phyloP scores from a whole-genome alignment of 2,888 invertebrate genomes.

The Lithodes maja region DNA sequence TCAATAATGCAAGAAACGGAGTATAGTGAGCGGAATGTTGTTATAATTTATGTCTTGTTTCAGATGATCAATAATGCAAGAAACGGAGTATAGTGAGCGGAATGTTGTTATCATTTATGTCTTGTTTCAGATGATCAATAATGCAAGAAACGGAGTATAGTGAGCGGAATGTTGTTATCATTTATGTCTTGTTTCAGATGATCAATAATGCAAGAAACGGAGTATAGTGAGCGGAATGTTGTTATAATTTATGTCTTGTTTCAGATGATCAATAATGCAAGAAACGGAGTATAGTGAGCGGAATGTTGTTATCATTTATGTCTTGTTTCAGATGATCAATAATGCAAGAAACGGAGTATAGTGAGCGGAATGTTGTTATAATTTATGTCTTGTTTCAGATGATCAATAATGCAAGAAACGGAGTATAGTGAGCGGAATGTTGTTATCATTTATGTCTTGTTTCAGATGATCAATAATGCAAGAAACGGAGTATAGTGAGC shows the following conservation, averaged over 20 bases:
- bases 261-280: constrained; percentile 97
- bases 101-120: too few relatives aligned
- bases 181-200: constrained; percentile 78
- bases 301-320: too few relatives aligned
- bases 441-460: constrained; percentile 53
- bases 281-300: too few relatives aligned
- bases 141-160: too few relatives aligned
- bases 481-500: neutral
- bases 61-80: constrained; percentile 95
- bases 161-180: too few relatives aligned
- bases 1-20: constrained; percentile 99
- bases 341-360: constrained; percentile 81
- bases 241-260: constrained; percentile 69
- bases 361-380: too few relatives aligned
- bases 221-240: neutral
- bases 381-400: constrained; percentile 78
- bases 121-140: constrained; percentile 88
- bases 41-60: constrained; percentile 69
- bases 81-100: neutral
- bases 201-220: constrained; percentile 90
- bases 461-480: constrained; percentile 95
- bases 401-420: constrained; percentile 99
- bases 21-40: too few relatives aligned
- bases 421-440: too few relatives aligned
- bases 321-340: constrained; percentile 85